Evolutionary conservation across 1,140 invertebrate species (phyloP).

Genomic region (Microplitis mediator): DNA sequence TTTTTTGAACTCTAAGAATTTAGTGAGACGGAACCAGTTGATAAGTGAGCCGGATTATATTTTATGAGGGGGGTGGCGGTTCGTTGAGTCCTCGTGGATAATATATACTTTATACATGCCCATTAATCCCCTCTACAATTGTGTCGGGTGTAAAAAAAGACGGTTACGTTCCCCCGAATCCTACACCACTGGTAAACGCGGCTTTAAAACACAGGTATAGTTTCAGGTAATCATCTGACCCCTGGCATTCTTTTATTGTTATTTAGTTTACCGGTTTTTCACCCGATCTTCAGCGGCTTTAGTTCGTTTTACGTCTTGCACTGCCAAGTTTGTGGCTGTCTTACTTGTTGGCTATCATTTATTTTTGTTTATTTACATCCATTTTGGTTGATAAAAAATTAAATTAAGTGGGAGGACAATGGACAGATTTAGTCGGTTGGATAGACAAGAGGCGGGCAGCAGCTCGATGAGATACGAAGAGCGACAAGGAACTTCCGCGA

Average conservation of each 20-base stretch:
- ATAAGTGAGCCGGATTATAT: no score
- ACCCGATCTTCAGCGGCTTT: not conserved
- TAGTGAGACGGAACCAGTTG: no score
- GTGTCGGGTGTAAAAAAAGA: conserved; percentile 16
- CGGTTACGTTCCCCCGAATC: conserved; percentile 18
- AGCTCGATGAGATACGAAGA: conserved; percentile 33
- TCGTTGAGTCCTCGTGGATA: not conserved
- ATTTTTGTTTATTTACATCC: no score
- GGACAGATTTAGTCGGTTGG: no score
- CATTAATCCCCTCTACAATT: conserved; percentile 12
- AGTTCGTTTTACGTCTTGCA: conserved; percentile 32
- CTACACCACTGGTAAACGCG: conserved; percentile 30
- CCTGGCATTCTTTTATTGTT: not conserved
- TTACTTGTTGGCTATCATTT: no score
- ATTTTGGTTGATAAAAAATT: no score
- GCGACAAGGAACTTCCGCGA: conserved; percentile 15
- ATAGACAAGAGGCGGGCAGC: no score
- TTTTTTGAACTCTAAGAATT: no score
- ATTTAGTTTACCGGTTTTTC: not conserved
- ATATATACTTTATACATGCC: not conserved
- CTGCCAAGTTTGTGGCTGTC: not conserved
- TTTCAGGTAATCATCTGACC: conserved; percentile 3
- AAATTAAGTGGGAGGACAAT: no score
- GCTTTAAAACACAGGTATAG: not conserved
- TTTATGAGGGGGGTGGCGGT: no score